Conservation (phyloP, 2,888 invertebrate genomes). For the Mesorhabditis belari region DNA sequence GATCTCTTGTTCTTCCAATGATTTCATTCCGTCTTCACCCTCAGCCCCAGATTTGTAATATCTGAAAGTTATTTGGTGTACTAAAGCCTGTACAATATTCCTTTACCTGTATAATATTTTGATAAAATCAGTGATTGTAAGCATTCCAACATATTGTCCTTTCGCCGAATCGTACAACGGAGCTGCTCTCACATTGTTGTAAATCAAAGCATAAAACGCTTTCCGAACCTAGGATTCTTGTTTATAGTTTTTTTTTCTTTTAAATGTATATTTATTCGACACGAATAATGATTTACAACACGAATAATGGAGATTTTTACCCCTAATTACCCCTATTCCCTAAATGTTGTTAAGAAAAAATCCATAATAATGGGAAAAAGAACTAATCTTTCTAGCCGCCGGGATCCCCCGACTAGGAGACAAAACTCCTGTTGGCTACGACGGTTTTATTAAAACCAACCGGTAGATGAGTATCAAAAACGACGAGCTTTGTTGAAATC, state of each 20-base stretch:
- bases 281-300: no score
- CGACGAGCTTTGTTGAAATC: slow-evolving; percentile 95
- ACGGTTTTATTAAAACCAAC: no score
- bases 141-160: slow-evolving; percentile 68
- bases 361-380: no score
- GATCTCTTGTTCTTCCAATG: slow-evolving; percentile 59
- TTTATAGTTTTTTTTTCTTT: no score
- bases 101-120: slow-evolving; percentile 56
- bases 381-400: no score
- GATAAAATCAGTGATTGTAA: slow-evolving; percentile 61
- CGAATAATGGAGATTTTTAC: no score
- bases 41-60: slow-evolving; percentile 46
- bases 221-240: slow-evolving; percentile 73
- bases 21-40: slow-evolving; percentile 53
- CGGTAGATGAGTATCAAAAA: slow-evolving; percentile 94
- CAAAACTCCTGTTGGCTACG: no score
- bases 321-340: no score
- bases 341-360: no score
- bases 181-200: slow-evolving; percentile 62
- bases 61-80: no score
- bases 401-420: no score
- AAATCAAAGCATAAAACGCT: slow-evolving; percentile 97
- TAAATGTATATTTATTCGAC: no score
- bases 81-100: neutral
- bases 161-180: slow-evolving; percentile 86